These are phyloP conservation scores for Muntiacus muntjak DNA, from an alignment of 2,113 vertebrate species.

Conservation along the genomic window DNA sequence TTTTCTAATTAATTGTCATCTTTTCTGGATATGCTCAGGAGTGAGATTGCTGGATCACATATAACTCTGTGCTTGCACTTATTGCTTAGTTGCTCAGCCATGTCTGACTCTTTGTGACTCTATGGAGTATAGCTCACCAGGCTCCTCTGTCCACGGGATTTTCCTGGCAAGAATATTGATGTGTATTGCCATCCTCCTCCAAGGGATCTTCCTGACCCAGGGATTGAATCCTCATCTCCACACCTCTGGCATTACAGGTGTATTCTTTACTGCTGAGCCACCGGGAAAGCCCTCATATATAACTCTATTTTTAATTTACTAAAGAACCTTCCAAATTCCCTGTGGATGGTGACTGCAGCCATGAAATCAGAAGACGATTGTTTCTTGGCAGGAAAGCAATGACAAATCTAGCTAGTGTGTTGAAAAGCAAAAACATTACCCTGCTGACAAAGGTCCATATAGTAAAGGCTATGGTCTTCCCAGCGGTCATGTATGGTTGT, in stretches of 20 bases:
- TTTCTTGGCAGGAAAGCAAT: not conserved
- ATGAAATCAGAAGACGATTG: not conserved
- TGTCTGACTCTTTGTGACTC: not conserved
- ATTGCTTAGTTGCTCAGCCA: not conserved
- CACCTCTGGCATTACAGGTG: not conserved
- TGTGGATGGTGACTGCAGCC: not conserved
- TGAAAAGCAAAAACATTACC: not conserved
- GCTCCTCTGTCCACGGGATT: not conserved
- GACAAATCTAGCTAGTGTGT: not conserved
- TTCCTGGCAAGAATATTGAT: not conserved
- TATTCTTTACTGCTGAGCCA: not conserved
- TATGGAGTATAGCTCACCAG: not conserved
- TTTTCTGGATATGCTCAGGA: not conserved
- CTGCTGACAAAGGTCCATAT: not conserved
- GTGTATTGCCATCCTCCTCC: not conserved
- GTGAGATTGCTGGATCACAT: not conserved
- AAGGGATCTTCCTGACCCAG: not conserved
- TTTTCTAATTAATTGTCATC: not conserved
- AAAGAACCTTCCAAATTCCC: not conserved
- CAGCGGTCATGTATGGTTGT: fast-evolving
- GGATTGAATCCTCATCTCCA: not conserved
- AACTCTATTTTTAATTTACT: not conserved
- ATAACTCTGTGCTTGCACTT: not conserved
- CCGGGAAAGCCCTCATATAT: not conserved
- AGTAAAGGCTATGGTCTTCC: not conserved